phyloP scores from a whole-genome alignment of 2,797 vertebrate genomes.

The Erpetoichthys calabaricus region DNA sequence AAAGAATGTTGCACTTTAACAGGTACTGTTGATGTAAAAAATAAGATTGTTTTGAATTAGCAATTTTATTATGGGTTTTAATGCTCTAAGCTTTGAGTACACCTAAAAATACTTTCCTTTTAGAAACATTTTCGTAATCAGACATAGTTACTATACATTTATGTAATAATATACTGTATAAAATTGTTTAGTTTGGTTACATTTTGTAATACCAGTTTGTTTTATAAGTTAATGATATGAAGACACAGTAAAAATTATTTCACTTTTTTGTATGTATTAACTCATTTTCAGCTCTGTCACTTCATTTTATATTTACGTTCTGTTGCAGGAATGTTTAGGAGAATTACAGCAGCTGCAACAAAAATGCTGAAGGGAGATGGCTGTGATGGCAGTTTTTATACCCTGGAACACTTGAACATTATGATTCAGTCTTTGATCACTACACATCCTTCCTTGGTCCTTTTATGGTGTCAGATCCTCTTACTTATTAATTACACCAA shows the following conservation, averaged over 20 bases:
- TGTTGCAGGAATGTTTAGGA: slow-evolving; percentile 78
- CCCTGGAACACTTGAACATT: slow-evolving; percentile 68
- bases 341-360: slow-evolving; percentile 82
- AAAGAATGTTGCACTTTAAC: fast-evolving
- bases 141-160: too few relatives aligned
- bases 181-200: too few relatives aligned
- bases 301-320: background rate
- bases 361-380: slow-evolving; percentile 71
- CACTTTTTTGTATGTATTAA: background rate
- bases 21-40: fast-evolving
- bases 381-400: slow-evolving; percentile 59
- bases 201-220: too few relatives aligned
- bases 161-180: too few relatives aligned
- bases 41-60: too few relatives aligned
- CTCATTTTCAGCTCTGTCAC: background rate
- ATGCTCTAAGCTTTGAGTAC: too few relatives aligned
- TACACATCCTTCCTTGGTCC: slow-evolving; percentile 85
- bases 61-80: background rate
- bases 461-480: slow-evolving; percentile 95
- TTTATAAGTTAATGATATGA: too few relatives aligned
- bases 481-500: slow-evolving; percentile 93
- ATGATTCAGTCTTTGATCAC: slow-evolving; percentile 76
- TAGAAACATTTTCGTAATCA: too few relatives aligned
- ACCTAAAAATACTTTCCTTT: too few relatives aligned
- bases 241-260: too few relatives aligned